Percentiles rank a stretch among this genome's conserved stretches.
phyloP scores from a whole-genome alignment of 2,797 vertebrate species.

The Phataginus tricuspis region DNA sequence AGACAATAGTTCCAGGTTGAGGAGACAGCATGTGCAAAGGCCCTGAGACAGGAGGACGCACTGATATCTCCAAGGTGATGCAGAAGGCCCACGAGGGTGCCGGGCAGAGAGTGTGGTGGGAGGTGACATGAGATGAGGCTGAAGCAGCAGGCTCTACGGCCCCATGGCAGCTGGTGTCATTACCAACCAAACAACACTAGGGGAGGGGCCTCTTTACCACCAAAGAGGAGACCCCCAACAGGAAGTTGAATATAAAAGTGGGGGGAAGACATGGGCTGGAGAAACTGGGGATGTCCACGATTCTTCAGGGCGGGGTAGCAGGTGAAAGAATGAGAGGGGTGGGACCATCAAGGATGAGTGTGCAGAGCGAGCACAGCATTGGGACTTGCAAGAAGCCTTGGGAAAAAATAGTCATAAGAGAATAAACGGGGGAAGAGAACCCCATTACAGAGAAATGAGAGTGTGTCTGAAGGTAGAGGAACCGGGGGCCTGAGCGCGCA shows the following conservation, averaged over 20 bases:
- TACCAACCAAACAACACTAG: not conserved
- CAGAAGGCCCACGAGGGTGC: not conserved
- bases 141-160: not conserved
- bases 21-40: not conserved
- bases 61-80: not conserved
- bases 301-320: not conserved
- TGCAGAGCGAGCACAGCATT: no score
- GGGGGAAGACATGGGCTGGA: not conserved
- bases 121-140: not conserved
- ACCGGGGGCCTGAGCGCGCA: not conserved
- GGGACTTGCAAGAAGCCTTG: not conserved
- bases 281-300: rapidly evolving
- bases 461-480: not conserved
- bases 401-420: rapidly evolving
- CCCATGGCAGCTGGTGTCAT: not conserved
- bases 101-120: rapidly evolving
- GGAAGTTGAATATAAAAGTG: not conserved
- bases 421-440: not conserved
- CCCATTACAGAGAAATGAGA: not conserved
- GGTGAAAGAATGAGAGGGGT: not conserved
- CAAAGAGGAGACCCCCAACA: not conserved
- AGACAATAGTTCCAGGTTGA: not conserved
- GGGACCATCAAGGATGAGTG: rapidly evolving
- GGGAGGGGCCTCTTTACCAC: not conserved
- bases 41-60: not conserved